Base-by-base conservation (phyloP, 2,113 vertebrate genomes). In the Lophura nycthemera region DNA sequence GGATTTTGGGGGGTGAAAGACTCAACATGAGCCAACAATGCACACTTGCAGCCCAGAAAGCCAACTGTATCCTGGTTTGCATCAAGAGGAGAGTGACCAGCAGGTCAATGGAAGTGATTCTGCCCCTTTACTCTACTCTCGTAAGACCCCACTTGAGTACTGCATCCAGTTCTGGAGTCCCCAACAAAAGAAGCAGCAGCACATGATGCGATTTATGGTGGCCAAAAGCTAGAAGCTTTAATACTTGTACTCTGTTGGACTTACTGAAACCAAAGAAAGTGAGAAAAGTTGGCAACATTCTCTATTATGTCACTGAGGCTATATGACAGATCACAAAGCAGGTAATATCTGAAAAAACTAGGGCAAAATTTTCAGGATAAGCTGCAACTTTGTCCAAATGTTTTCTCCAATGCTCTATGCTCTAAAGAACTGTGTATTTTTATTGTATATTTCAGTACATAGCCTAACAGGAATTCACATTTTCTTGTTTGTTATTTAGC, bases 211-310 rank as follows among this genome's bases (percentile, higher is more conserved):
- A 72, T 56, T 72, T 64, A 29, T 57, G 40, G 22, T 34, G 17
- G 27, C 21, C 65, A 63, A 71, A 86, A 71, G 4, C 20, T 78
- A 27, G 36, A 13, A 27, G 70, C 13, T 38, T 54, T 17, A 38
- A 27, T 25, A 52, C 24, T 52, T 25, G 25, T 13, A 52, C 50
- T 45, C 10, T 54, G 24, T 42, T 48, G 56, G 22, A 57, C 11
- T 14, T 19, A 29, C 30, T 29, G 29, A 6, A 71, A 79, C 13
- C 8, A 54, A 63, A 36, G 20, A 38, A 63, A 29, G 12, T 25
- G 27, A 78, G n/a, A 47, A 56, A 21, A 56, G 38, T 56, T 71
- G 17, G 2, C 0, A 0, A 1, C 45, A 47, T 29, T 14, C 27
- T 42, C 17, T 40, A 29, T 79, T 14, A 18, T 29, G 27, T n/a